phyloP scores from a whole-genome alignment of 2,113 vertebrate genomes.

The Chaenogobius annularis region DNA sequence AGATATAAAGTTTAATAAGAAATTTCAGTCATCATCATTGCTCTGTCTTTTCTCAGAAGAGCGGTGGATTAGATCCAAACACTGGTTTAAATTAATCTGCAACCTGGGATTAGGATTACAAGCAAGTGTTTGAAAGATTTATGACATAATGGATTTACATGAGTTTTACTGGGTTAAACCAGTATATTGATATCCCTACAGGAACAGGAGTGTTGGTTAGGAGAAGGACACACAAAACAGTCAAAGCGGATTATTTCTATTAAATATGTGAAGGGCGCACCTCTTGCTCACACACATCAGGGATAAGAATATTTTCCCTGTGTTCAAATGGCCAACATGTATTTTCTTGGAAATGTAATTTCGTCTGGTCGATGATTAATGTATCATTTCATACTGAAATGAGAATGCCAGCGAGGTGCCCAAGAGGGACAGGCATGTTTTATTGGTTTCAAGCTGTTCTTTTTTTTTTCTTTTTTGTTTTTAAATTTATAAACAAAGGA shows the following conservation, averaged over 20 bases:
- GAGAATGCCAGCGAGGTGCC: conserved; percentile 18
- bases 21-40: conserved; percentile 37
- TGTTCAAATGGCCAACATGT: conserved; percentile 10
- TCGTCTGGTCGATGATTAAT: conserved; percentile 31
- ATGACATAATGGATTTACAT: conserved; percentile 62
- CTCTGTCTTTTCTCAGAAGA: conserved; percentile 38
- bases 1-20: conserved; percentile 42
- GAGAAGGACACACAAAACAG: conserved; percentile 21
- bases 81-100: conserved; percentile 64
- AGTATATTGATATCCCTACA: conserved; percentile 25
- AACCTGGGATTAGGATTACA: conserved; percentile 62
- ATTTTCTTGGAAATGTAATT: conserved; percentile 40
- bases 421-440: conserved; percentile 29
- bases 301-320: conserved; percentile 10
- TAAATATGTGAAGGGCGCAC: conserved; percentile 30
- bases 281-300: conserved; percentile 4
- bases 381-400: conserved; percentile 51
- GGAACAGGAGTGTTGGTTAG: conserved; percentile 27
- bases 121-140: conserved; percentile 51
- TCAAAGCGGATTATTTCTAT: conserved; percentile 46
- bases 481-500: conserved; percentile 21
- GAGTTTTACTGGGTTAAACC: conserved; percentile 55
- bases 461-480: neutral
- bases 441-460: conserved; percentile 27
- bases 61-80: conserved; percentile 64